These are phyloP conservation scores for Myotis planiceps DNA, from an alignment of 2,797 vertebrate species.

Conservation along the genomic window DNA sequence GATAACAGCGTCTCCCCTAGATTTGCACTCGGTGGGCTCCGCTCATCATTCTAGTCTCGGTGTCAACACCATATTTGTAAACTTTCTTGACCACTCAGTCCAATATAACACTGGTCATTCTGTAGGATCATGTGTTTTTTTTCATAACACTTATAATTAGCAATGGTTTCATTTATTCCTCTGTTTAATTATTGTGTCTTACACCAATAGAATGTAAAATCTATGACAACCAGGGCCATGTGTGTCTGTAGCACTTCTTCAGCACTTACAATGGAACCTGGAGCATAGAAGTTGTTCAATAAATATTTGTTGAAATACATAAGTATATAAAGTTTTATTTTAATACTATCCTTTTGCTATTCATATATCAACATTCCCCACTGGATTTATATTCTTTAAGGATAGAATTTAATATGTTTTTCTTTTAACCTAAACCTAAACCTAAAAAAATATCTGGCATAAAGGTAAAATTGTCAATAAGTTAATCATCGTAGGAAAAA, in stretches of 20 bases:
- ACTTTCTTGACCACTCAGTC: neutral
- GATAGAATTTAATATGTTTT: neutral
- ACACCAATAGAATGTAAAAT: neutral
- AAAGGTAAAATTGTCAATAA: neutral
- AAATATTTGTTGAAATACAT: neutral
- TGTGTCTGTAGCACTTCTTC: neutral
- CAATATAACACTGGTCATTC: neutral
- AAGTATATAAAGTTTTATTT: neutral
- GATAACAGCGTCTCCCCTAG: neutral
- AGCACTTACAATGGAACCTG: neutral
- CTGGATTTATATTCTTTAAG: neutral
- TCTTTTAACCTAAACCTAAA: neutral
- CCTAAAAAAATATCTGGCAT: neutral
- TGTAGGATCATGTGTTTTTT: neutral
- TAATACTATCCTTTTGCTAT: neutral
- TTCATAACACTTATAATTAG: neutral
- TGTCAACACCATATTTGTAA: neutral
- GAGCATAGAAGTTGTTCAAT: neutral
- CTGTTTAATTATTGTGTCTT: neutral
- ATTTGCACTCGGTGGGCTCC: neutral
- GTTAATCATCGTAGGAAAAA: neutral
- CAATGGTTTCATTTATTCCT: neutral
- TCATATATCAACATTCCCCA: neutral
- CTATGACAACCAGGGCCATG: neutral
- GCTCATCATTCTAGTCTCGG: neutral